Conservation (phyloP, 2,797 vertebrate species). For the Acestrorhynchus altus region DNA sequence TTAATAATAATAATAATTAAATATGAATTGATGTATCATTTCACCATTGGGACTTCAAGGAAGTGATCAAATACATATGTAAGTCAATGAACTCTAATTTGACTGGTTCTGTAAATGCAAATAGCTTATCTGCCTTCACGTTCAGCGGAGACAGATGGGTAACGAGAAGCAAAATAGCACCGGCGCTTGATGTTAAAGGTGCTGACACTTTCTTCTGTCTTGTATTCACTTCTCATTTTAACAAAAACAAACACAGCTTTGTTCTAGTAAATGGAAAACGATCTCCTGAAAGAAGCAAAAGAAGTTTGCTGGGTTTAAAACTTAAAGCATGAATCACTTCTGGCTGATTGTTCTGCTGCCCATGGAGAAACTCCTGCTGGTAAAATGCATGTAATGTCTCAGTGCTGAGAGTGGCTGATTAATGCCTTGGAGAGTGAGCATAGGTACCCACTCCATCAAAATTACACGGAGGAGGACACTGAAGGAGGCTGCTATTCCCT, state of each 20-base stretch:
- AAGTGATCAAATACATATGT: not conserved
- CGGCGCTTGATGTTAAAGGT: not conserved
- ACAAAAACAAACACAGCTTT: slow-evolving; percentile 11
- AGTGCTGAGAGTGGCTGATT: slow-evolving; percentile 60
- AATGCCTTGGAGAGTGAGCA: slow-evolving; percentile 61
- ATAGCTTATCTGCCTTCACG: not conserved
- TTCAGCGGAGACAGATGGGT: not conserved
- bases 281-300: slow-evolving; percentile 30
- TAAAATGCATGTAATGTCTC: slow-evolving; percentile 57
- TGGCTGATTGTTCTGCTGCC: slow-evolving; percentile 22
- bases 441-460: slow-evolving; percentile 65
- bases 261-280: slow-evolving; percentile 5
- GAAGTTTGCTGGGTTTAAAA: slow-evolving; percentile 20
- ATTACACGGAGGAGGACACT: slow-evolving; percentile 62
- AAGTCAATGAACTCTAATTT: not conserved
- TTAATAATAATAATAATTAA: not conserved
- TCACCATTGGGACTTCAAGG: not conserved
- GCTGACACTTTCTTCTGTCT: not conserved
- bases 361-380: slow-evolving; percentile 56
- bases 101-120: too few relatives aligned
- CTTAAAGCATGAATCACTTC: slow-evolving; percentile 45
- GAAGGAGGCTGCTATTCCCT: slow-evolving; percentile 51
- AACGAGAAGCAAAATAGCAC: not conserved
- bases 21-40: not conserved
- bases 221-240: slow-evolving; percentile 9